Conservation (phyloP, 2,888 invertebrate species). For the Hanleya hanleyi region DNA sequence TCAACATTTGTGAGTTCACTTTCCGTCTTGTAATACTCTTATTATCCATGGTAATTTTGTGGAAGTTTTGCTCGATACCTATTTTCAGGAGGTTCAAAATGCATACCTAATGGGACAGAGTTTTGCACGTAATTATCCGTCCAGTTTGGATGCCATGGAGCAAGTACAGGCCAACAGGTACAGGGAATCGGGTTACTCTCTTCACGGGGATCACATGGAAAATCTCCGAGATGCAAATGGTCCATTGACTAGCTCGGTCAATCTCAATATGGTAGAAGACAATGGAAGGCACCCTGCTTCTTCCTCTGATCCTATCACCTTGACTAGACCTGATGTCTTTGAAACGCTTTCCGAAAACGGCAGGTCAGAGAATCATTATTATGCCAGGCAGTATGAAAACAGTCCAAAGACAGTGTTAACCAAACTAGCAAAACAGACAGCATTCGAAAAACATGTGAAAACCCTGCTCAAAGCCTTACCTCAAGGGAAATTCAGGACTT, state of each 20-base stretch:
- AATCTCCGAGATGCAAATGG: too few relatives aligned
- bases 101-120: constrained; percentile 43
- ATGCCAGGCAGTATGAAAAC: background rate
- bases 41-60: too few relatives aligned
- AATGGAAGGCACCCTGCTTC: too few relatives aligned
- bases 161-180: background rate
- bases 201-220: too few relatives aligned
- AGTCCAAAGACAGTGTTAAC: background rate
- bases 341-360: background rate
- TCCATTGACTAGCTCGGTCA: too few relatives aligned
- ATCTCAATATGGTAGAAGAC: too few relatives aligned
- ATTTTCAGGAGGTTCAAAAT: constrained; percentile 6
- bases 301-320: too few relatives aligned
- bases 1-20: too few relatives aligned
- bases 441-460: background rate
- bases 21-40: too few relatives aligned
- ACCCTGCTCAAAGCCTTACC: background rate
- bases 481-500: background rate
- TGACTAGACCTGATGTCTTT: background rate
- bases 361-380: background rate
- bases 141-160: background rate
- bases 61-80: too few relatives aligned
- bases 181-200: too few relatives aligned
- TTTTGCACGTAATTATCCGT: constrained; percentile 38
- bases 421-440: background rate